Evolutionary conservation across 2,797 vertebrate species (phyloP).

Genomic region (Ibycter americanus): DNA sequence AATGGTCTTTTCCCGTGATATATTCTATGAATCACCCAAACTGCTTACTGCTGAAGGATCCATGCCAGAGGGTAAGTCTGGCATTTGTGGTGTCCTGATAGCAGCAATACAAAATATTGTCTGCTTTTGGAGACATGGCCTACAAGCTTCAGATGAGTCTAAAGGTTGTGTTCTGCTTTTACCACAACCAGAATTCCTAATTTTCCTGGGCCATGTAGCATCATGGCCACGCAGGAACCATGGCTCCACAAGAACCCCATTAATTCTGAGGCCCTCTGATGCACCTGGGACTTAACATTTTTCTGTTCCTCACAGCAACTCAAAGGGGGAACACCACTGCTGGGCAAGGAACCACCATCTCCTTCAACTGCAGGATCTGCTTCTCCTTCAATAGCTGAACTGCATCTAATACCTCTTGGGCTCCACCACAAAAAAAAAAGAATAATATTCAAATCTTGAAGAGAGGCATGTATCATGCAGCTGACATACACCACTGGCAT

Average conservation of each 20-base stretch:
- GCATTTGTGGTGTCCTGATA: not conserved
- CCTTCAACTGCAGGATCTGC: not conserved
- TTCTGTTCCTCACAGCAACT: not conserved
- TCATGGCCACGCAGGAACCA: not conserved
- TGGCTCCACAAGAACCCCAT: not conserved
- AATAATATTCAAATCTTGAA: not conserved
- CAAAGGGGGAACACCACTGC: not conserved
- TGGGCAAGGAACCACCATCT: not conserved
- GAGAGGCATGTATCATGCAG: not conserved
- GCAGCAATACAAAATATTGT: accelerated
- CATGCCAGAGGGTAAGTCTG: not conserved
- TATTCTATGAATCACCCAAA: not conserved
- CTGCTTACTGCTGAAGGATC: not conserved
- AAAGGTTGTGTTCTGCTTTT: not conserved
- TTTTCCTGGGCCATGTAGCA: not conserved
- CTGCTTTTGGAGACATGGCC: not conserved
- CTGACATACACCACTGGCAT: not conserved
- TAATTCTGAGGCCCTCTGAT: not conserved
- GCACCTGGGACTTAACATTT: not conserved
- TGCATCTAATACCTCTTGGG: not conserved
- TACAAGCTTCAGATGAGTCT: not conserved
- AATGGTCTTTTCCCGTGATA: not conserved
- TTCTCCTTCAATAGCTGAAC: not conserved
- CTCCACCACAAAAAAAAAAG: not conserved
- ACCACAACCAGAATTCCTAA: not conserved